Conservation (phyloP, 2,797 vertebrate genomes). For the Girardinus metallicus region DNA sequence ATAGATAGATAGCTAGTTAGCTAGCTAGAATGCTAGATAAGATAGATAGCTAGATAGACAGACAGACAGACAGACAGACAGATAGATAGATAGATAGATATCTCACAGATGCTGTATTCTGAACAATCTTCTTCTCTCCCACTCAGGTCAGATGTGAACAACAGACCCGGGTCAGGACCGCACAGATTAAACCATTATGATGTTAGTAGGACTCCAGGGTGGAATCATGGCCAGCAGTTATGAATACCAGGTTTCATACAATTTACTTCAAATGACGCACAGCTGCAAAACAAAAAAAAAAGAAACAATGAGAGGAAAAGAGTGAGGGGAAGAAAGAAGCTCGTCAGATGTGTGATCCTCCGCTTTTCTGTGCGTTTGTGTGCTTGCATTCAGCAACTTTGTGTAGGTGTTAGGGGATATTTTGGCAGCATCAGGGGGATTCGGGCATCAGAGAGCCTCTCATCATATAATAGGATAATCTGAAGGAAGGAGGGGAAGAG, state of each 20-base stretch:
- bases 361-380: conserved; percentile 29
- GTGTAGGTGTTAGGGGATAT: conserved; percentile 78
- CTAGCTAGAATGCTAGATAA: too few species aligned
- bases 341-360: conserved; percentile 47
- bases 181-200: conserved; percentile 71
- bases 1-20: not conserved
- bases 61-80: not conserved
- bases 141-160: conserved; percentile 79
- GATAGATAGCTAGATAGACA: not conserved
- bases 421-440: conserved; percentile 66
- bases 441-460: conserved; percentile 66
- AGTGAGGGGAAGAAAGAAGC: conserved; percentile 25
- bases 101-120: conserved; percentile 62
- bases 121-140: conserved; percentile 66
- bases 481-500: conserved; percentile 53
- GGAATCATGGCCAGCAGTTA: conserved; percentile 73
- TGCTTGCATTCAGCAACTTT: conserved; percentile 59
- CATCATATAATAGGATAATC: conserved; percentile 72
- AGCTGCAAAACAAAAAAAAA: conserved; percentile 72
- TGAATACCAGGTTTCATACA: conserved; percentile 77
- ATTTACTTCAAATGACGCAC: conserved; percentile 67
- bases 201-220: conserved; percentile 73
- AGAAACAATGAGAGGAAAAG: conserved; percentile 30
- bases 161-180: conserved; percentile 70
- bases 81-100: not conserved